Percentiles rank a stretch among this genome's conserved stretches.
Conservation (phyloP, 2,113 vertebrate species). For the Phoxinus phoxinus region DNA sequence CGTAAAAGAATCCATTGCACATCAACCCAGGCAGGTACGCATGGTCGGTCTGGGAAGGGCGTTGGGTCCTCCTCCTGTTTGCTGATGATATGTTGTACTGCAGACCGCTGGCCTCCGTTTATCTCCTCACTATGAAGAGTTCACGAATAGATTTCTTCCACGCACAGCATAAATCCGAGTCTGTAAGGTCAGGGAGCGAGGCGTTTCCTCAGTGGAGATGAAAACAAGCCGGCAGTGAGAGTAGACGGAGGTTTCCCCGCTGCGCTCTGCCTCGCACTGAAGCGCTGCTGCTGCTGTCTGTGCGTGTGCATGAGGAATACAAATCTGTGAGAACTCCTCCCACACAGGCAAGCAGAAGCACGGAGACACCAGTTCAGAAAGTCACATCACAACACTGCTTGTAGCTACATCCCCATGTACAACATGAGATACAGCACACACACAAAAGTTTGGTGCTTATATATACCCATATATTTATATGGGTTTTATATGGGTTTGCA, state of each 20-base stretch:
- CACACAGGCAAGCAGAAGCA: slow-evolving; percentile 30
- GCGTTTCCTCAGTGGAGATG: slow-evolving; percentile 25
- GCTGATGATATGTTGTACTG: background rate
- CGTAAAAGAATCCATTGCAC: background rate
- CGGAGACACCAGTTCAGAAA: slow-evolving; percentile 13
- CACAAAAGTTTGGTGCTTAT: background rate
- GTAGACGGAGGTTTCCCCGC: slow-evolving; percentile 32
- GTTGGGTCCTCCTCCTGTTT: slow-evolving; percentile 1
- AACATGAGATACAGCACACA: background rate
- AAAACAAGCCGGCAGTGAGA: slow-evolving; percentile 20
- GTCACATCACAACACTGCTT: background rate
- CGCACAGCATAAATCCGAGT: background rate
- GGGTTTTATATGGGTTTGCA: no score
- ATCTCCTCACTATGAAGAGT: background rate
- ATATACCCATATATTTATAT: background rate
- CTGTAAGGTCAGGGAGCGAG: slow-evolving; percentile 16
- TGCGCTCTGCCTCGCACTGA: slow-evolving; percentile 11
- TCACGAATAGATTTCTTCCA: background rate
- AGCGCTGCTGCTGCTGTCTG: slow-evolving; percentile 12
- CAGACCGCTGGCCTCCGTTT: slow-evolving; percentile 1
- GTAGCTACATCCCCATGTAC: background rate
- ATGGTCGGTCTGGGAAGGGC: slow-evolving; percentile 35
- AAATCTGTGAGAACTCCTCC: slow-evolving; percentile 41
- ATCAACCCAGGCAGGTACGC: slow-evolving; percentile 6
- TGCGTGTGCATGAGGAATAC: slow-evolving; percentile 43